phyloP scores from a whole-genome alignment of 2,888 invertebrate genomes.

The Phragmatobia fuliginosa region DNA sequence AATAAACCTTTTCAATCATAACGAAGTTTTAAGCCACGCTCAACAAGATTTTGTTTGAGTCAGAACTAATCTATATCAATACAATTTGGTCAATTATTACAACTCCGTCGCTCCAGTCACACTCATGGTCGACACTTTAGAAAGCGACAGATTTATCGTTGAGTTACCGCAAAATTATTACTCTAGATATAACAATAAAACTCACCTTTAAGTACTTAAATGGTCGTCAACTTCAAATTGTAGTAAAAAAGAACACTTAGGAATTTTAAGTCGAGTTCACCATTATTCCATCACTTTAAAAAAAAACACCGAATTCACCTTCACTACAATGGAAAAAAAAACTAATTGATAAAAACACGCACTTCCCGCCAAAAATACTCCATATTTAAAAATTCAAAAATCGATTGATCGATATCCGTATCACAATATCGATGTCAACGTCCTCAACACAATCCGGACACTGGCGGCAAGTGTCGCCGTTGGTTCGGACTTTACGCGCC shows the following conservation, averaged over 20 bases:
- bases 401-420: conserved; percentile 65
- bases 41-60: conserved; percentile 21
- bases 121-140: conserved; percentile 84
- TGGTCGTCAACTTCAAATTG: conserved; percentile 64
- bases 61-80: conserved; percentile 51
- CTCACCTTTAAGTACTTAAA: conserved; percentile 72
- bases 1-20: conserved; percentile 22
- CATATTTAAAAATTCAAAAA: conserved; percentile 70
- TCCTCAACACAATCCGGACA: conserved; percentile 78
- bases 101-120: conserved; percentile 73
- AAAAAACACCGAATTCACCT: conserved; percentile 77
- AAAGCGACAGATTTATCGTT: conserved; percentile 81
- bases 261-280: conserved; percentile 79
- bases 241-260: conserved; percentile 68
- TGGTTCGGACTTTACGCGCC: conserved; percentile 75
- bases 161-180: conserved; percentile 64
- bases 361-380: conserved; percentile 73
- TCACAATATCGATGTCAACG: conserved; percentile 76
- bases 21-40: conserved; percentile 7
- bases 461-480: conserved; percentile 72
- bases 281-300: conserved; percentile 78
- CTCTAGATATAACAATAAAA: conserved; percentile 59
- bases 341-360: conserved; percentile 63
- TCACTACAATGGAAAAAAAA: conserved; percentile 67
- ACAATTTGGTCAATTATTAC: conserved; percentile 60